Evolutionary conservation across 2,888 invertebrate genomes (phyloP), one percentile per base, ranked within the genome.

Genomic region (Pyrochroa serraticornis): DNA sequence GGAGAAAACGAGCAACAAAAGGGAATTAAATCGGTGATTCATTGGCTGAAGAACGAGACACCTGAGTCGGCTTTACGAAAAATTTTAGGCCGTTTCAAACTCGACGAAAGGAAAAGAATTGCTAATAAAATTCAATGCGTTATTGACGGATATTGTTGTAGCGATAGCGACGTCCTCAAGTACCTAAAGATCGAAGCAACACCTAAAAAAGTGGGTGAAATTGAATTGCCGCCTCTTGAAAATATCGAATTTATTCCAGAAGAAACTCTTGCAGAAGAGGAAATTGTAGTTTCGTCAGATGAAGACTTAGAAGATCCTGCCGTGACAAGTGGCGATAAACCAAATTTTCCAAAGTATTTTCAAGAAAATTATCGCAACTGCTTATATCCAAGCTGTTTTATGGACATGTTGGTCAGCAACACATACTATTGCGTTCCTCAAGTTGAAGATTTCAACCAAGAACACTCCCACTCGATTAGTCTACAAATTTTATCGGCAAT

Each of bases 11-110:
- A 84, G 1, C 86, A 87, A 58, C 90, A 92, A 70, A 82, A 85
- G 60, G 83, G 85, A 60, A 91, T 95, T 63, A 83, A 85, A 61
- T 84, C 85, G 2, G 81, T 92, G 5, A 82, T 95, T 3, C 82
- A 84, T 53, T 95, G 95, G 94, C 73, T 95, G 1, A 84, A 86
- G 66, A 83, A 86, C 69, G 87, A 90, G 74, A 87, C 85, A 0
- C 80, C 88, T 13, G 86, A 91, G 8, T 82, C 87, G 1, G 93
- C 92, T 0, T 78, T 92, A 8, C 74, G 81, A 6, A 88, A 87
- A 75, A 85, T 92, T 64, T 71, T 92, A 31, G 82, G 84, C 0
- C 80, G 86, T 61, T 75, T 90, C 43, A 87, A 84, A 67, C 83
- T 83, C 68, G 75, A 76, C 1, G 79, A 83, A 36, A 82, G 89